These are phyloP conservation scores for Anas platyrhynchos DNA, from an alignment of 2,113 vertebrate genomes.

Conservation along the genomic window DNA sequence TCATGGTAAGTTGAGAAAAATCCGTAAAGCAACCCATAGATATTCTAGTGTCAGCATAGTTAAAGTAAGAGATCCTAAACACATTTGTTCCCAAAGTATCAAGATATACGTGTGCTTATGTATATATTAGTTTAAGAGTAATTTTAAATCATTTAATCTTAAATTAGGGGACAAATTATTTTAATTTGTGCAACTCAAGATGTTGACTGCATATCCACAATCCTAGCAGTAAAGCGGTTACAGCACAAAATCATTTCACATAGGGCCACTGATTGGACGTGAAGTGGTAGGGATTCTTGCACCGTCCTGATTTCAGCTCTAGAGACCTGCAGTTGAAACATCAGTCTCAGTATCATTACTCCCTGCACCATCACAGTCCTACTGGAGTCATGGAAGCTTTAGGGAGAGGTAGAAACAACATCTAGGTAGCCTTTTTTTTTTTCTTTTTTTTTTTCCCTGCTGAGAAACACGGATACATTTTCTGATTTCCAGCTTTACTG, in stretches of 20 bases:
- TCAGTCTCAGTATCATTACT: background rate
- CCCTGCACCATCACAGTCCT: background rate
- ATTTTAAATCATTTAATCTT: background rate
- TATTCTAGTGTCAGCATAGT: background rate
- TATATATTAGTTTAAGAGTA: background rate
- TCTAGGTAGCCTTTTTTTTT: background rate
- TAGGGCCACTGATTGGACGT: background rate
- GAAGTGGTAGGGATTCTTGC: background rate
- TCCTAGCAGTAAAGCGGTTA: background rate
- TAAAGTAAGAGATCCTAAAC: background rate
- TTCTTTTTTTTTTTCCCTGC: background rate
- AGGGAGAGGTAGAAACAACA: background rate
- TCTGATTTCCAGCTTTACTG: background rate
- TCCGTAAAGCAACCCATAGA: background rate
- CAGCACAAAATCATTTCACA: background rate
- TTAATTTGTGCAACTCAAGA: background rate
- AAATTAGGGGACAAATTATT: background rate
- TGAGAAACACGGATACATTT: background rate
- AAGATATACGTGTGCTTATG: background rate
- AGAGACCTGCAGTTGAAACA: background rate
- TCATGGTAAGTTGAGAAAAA: background rate
- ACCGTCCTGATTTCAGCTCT: background rate
- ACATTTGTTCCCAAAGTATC: background rate
- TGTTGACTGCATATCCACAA: background rate
- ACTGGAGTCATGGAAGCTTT: background rate